These are phyloP conservation scores for Onychomys arenicola DNA, from an alignment of 2,797 vertebrate genomes.

Conservation along the genomic window DNA sequence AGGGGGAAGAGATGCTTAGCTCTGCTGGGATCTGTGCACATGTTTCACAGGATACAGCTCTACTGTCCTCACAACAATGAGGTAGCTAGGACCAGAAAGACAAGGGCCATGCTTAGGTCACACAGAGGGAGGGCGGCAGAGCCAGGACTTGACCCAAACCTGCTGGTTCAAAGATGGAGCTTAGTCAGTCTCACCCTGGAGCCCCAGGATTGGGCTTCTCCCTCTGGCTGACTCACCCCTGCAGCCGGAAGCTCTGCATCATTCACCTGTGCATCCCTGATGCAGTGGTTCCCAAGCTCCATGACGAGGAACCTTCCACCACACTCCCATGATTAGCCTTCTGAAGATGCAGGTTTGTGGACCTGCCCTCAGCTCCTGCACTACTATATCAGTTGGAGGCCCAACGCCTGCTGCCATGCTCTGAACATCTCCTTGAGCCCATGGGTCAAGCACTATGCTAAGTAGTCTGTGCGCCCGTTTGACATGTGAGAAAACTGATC, in stretches of 20 bases:
- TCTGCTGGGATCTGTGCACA: background rate
- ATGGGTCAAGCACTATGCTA: too few species aligned
- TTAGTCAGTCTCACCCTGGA: accelerated
- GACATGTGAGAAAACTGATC: background rate
- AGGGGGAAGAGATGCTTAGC: background rate
- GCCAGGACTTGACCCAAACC: background rate
- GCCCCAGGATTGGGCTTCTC: accelerated
- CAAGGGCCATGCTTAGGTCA: background rate
- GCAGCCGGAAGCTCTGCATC: background rate
- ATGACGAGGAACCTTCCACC: background rate
- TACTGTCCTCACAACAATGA: background rate
- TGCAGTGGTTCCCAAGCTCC: background rate
- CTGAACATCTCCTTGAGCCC: background rate
- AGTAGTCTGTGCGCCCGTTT: background rate
- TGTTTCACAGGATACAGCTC: background rate
- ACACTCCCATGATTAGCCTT: background rate
- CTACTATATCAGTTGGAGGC: background rate
- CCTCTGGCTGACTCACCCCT: background rate
- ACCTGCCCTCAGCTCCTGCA: background rate
- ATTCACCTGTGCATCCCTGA: background rate
- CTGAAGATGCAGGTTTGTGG: background rate
- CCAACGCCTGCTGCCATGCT: background rate
- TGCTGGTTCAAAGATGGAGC: background rate
- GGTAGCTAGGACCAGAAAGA: background rate
- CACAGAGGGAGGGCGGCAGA: background rate